Percentiles rank a stretch among this genome's conserved stretches.
These are phyloP conservation scores for Merluccius polli DNA, from an alignment of 2,797 vertebrate genomes.

Conservation along the genomic window DNA sequence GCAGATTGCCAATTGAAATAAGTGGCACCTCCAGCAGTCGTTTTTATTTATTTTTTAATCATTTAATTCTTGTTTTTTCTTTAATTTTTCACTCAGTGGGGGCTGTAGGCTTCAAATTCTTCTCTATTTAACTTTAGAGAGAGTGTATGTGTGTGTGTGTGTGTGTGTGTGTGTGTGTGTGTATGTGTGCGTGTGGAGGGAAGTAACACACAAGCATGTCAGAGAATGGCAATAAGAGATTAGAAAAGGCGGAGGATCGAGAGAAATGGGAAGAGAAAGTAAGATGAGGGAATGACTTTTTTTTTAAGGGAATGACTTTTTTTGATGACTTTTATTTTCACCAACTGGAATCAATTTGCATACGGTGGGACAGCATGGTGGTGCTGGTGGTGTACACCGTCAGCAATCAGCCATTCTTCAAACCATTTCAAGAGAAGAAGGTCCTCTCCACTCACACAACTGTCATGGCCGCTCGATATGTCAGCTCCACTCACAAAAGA, in stretches of 20 bases:
- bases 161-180: too few species aligned
- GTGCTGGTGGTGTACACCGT: not conserved
- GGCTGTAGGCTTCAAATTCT: not conserved
- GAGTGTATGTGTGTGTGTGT: not conserved
- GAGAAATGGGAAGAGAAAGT: not conserved
- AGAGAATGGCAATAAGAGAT: not conserved
- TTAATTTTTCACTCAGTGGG: not conserved
- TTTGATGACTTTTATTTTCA: not conserved
- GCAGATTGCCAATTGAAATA: not conserved
- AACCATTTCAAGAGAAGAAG: not conserved
- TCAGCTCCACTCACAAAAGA: not conserved
- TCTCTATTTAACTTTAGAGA: not conserved
- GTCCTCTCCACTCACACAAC: not conserved
- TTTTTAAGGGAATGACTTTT: not conserved
- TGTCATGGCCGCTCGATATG: not conserved
- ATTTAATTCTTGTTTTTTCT: not conserved
- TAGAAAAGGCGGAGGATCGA: not conserved
- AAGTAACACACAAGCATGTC: not conserved
- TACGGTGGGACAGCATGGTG: not conserved
- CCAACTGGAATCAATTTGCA: not conserved
- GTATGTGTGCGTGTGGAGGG: not conserved
- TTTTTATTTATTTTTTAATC: not conserved
- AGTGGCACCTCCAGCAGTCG: not conserved
- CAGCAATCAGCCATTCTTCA: not conserved
- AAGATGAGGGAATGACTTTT: not conserved